Evolutionary conservation across 2,888 invertebrate genomes (phyloP), one percentile per base, ranked within the genome.

Genomic region (Strigamia crassipes): DNA sequence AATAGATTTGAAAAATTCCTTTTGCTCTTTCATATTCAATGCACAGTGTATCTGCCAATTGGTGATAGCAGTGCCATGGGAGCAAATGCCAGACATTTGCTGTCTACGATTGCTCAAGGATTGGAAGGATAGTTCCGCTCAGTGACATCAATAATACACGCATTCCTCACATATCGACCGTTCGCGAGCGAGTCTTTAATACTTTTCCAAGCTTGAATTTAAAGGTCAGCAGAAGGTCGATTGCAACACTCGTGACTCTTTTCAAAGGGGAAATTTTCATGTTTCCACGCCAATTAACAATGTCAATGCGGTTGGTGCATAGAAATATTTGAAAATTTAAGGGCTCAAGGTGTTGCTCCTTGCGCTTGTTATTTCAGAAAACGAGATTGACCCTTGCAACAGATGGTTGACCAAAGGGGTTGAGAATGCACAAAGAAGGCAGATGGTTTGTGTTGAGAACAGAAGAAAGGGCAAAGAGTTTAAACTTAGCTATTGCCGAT

Each of bases 31-130:
- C 18, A 56, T 56, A 18, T 56, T 56, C 56, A 56, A 56, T 56
- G 56, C 56, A 56, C 56, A 56, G 56, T 56, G 56, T 56, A 56
- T 56, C 56, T 56, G 56, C 56, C 56, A 56, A 56, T 56, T 56
- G 56, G 56, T 56, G 56, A 56, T 56, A 56, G 56, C 18, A 56
- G 18, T 9, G 56, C 3, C 21, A 56, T 18, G 9, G 56, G 56
- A 56, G 56, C 56, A 56, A 56, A 56, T 56, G 56, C 56, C 56
- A 56, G 56, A 56, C 56, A 56, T 56, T 56, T 18, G 56, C 56
- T 56, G 56, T 56, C 15, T 56, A 56, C 56, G 56, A 56, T 56
- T 56, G 56, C 56, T 21, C 56, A 56, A 56, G 56, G 56, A 56
- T 56, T 56, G 56, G 56, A 56, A 56, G 56, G 56, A 56, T 56